Conservation (phyloP, 64 coral and sea anemone species). For the Montipora foliosa region DNA sequence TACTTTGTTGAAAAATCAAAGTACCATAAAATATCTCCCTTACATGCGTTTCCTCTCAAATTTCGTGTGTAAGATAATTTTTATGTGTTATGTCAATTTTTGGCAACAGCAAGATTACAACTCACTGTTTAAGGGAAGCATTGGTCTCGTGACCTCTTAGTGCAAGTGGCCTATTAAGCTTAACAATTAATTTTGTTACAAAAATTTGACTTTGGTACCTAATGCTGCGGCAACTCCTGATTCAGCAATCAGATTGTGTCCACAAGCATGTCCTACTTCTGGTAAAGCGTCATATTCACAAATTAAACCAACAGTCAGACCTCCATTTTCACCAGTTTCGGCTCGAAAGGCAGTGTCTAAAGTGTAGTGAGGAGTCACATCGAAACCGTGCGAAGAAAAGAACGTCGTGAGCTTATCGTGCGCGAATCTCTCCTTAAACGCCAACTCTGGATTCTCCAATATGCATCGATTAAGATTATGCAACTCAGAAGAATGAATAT, state of each 20-base stretch:
- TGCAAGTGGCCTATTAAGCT: too few species aligned
- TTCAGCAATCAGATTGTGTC: conserved; percentile 90
- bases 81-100: too few species aligned
- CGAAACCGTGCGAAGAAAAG: conserved; percentile 48
- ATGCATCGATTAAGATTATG: conserved; percentile 65
- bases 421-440: conserved; percentile 59
- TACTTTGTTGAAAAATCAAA: too few species aligned
- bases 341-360: conserved; percentile 72
- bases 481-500: conserved; percentile 33
- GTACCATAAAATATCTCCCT: too few species aligned
- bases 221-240: conserved; percentile 76
- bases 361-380: conserved; percentile 39
- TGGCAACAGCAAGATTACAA: too few species aligned
- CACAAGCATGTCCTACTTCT: conserved; percentile 86
- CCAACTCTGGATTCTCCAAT: conserved; percentile 80
- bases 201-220: conserved; percentile 20
- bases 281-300: conserved; percentile 91
- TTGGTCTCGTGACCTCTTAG: too few species aligned
- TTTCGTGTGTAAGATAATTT: too few species aligned
- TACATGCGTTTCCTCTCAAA: too few species aligned
- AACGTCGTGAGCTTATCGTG: conserved; percentile 65
- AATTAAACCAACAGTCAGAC: conserved; percentile 78
- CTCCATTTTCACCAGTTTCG: conserved; percentile 44
- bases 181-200: too few species aligned
- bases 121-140: too few species aligned